Conservation (phyloP, 1,140 invertebrate species). For the Coboldia fuscipes region DNA sequence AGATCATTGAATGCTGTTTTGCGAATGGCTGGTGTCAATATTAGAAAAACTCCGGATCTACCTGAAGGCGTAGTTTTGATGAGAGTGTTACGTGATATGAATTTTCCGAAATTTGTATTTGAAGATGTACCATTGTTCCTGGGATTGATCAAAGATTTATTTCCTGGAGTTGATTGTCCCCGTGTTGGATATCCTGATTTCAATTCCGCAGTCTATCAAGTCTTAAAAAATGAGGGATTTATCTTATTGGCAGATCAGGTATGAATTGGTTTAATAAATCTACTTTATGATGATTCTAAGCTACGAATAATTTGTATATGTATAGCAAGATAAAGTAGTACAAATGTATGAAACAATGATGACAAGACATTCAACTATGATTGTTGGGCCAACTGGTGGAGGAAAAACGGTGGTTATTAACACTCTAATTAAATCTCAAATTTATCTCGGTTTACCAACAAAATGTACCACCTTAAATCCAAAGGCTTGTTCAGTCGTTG, state of each 20-base stretch:
- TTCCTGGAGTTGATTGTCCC: slow-evolving; percentile 72
- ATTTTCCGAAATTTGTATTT: slow-evolving; percentile 76
- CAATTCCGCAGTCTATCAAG: slow-evolving; percentile 48
- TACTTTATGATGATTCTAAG: background rate
- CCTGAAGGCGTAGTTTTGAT: slow-evolving; percentile 70
- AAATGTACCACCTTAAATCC: slow-evolving; percentile 62
- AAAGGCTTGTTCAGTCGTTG: slow-evolving; percentile 70
- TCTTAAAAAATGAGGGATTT: slow-evolving; percentile 41
- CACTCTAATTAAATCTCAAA: slow-evolving; percentile 59
- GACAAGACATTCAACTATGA: slow-evolving; percentile 76
- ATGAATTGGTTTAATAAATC: slow-evolving; percentile 7
- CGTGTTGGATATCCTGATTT: slow-evolving; percentile 67
- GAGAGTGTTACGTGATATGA: slow-evolving; percentile 76
- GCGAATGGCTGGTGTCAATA: slow-evolving; percentile 71
- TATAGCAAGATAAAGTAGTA: slow-evolving; percentile 64
- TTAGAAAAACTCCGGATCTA: slow-evolving; percentile 47
- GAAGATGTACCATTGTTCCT: slow-evolving; percentile 79
- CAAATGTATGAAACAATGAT: slow-evolving; percentile 87
- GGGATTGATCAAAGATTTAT: slow-evolving; percentile 69
- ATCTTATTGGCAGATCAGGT: slow-evolving; percentile 58
- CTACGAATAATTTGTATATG: background rate
- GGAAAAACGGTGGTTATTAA: slow-evolving; percentile 76
- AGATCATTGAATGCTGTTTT: slow-evolving; percentile 70
- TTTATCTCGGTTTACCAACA: slow-evolving; percentile 45
- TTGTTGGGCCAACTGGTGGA: slow-evolving; percentile 77